phyloP scores from a whole-genome alignment of 2,888 invertebrate genomes.

The Caenorhabditis becei region DNA sequence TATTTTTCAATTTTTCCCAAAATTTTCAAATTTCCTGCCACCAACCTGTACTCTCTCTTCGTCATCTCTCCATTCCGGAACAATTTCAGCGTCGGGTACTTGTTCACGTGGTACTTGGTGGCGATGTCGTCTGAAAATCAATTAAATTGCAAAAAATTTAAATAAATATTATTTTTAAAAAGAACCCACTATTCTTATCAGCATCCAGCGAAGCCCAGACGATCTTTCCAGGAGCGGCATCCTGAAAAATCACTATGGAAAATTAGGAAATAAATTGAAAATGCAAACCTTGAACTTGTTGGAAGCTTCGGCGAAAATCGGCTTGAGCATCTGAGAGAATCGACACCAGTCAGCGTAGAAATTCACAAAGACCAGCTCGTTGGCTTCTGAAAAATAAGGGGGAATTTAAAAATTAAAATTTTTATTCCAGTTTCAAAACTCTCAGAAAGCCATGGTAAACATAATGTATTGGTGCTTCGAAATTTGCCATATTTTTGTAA shows the following conservation, averaged over 20 bases:
- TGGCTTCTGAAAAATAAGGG: conserved; percentile 81
- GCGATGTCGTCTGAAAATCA: conserved; percentile 86
- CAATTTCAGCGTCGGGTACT: conserved; percentile 97
- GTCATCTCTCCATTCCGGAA: conserved; percentile 85
- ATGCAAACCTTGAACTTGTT: conserved; percentile 86
- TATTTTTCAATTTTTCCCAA: not conserved
- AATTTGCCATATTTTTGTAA: too few species aligned
- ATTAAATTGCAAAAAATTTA: not conserved
- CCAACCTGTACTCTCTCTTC: conserved; percentile 83
- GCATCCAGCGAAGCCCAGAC: conserved; percentile 98
- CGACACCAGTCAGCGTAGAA: conserved; percentile 99
- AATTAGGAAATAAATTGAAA: not conserved
- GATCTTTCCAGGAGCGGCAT: conserved; percentile 87
- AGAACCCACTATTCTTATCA: conserved; percentile 89
- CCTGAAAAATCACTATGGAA: conserved; percentile 63
- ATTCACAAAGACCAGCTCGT: conserved; percentile 97
- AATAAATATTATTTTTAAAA: conserved; percentile 3
- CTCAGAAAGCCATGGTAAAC: too few species aligned
- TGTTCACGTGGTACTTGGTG: conserved; percentile 94
- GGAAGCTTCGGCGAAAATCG: conserved; percentile 96
- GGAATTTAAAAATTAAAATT: not conserved
- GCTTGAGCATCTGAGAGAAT: conserved; percentile 96
- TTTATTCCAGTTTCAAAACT: not conserved
- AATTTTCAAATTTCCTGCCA: not conserved
- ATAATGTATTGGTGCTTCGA: too few species aligned